Evolutionary conservation across 2,888 invertebrate species (phyloP), one percentile per base, ranked within the genome.

Genomic region (Malacosoma neustria): DNA sequence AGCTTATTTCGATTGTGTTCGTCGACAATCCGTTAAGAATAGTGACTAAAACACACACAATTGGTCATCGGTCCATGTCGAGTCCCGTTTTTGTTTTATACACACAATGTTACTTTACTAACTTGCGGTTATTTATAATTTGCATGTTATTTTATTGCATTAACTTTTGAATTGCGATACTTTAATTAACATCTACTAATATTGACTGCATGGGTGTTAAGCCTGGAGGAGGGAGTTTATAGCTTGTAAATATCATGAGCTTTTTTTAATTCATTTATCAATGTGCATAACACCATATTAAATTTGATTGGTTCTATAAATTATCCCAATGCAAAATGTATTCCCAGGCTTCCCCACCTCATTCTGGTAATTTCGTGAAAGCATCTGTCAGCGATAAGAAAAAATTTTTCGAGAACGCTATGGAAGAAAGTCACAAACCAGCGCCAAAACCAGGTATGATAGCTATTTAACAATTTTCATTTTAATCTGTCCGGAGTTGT

Each of bases 331-430:
- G 5, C 5, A 7, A 22, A 22, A 22, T 22, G 22, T 22, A 22
- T 72, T 39, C 57, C 36, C 74, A 87, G 87, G 84, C 88, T 70
- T 88, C 91, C 57, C 90, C 90, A 58, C 92, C 92, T 61, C 90
- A 91, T 61, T 91, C 91, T 68, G 90, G 89, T 61, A 89, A 89
- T 76, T 89, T 91, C 65, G 90, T 90, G 65, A 94, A 94, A 87
- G 92, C 96, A 72, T 92, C 93, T 43, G 96, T 98, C 65, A 95
- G 94, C 74, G 95, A 96, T 82, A 95, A 95, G 87, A 96, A 96
- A 81, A 94, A 93, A 69, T 95, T 97, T 84, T 98, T 98, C 76
- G 98, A 98, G 86, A 92, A 93, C 69, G 97, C 97, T 45, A 96
- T 98, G 91, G 95, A 96, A 82, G 95, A 96, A 73, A 93, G 93